phyloP scores from a whole-genome alignment of 2,888 invertebrate species.

The Cotesia congregata region DNA sequence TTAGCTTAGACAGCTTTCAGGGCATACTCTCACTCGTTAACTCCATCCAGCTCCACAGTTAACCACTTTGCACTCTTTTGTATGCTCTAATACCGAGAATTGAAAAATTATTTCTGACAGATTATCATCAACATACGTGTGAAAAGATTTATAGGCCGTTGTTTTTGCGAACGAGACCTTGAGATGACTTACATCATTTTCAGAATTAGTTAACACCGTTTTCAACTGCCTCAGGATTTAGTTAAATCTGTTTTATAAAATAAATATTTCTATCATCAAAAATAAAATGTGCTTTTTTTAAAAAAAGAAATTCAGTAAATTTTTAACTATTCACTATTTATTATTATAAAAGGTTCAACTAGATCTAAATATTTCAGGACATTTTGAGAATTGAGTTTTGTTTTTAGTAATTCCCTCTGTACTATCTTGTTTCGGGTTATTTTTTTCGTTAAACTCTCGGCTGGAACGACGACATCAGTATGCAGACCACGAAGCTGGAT shows the following conservation, averaged over 20 bases:
- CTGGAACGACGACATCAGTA: conserved; percentile 65
- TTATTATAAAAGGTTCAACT: neutral
- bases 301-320: no score
- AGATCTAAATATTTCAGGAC: conserved; percentile 49
- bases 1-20: neutral
- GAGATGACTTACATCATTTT: neutral
- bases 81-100: neutral
- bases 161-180: neutral
- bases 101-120: conserved; percentile 4
- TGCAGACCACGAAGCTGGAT: conserved; percentile 67
- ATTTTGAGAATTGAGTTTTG: conserved; percentile 48
- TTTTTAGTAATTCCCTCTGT: conserved; percentile 46
- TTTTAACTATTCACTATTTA: neutral
- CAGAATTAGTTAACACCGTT: neutral
- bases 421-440: conserved; percentile 44
- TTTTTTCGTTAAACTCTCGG: conserved; percentile 23
- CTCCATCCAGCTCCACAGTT: conserved; percentile 9
- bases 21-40: conserved; percentile 21
- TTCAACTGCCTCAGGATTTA: neutral
- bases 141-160: neutral
- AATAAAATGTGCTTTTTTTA: no score
- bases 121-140: neutral
- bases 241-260: no score
- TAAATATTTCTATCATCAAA: no score
- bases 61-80: conserved; percentile 7